Conservation (phyloP, 2,888 invertebrate species). For the Lepidonotus clava region DNA sequence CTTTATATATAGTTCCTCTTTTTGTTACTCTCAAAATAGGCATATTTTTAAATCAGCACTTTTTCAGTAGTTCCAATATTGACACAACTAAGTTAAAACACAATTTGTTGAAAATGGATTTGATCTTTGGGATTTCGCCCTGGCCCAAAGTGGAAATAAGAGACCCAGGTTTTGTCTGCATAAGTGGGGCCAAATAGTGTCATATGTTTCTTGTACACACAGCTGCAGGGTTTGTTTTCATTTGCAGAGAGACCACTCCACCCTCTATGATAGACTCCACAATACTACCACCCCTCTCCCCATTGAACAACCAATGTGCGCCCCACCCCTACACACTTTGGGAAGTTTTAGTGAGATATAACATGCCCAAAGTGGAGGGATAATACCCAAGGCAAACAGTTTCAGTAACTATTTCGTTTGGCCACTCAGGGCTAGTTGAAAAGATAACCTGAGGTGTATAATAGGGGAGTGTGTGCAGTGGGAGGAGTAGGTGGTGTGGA, state of each 20-base stretch:
- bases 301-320: background rate
- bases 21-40: no score
- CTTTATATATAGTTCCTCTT: no score
- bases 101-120: no score
- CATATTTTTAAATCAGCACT: no score
- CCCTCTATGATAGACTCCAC: background rate
- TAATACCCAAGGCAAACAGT: background rate
- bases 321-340: background rate
- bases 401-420: background rate
- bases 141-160: no score
- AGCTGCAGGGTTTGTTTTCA: background rate
- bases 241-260: background rate
- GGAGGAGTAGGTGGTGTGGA: background rate
- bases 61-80: no score
- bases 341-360: background rate
- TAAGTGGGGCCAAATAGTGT: no score
- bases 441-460: background rate
- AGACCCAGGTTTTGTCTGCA: no score
- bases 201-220: conserved; percentile 2
- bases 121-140: no score
- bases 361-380: background rate
- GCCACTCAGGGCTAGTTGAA: background rate
- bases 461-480: background rate
- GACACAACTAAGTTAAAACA: no score
- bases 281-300: background rate